These are phyloP conservation scores for Paramuricea clavata DNA, from an alignment of 92 coral and sea anemone genomes.

Conservation along the genomic window DNA sequence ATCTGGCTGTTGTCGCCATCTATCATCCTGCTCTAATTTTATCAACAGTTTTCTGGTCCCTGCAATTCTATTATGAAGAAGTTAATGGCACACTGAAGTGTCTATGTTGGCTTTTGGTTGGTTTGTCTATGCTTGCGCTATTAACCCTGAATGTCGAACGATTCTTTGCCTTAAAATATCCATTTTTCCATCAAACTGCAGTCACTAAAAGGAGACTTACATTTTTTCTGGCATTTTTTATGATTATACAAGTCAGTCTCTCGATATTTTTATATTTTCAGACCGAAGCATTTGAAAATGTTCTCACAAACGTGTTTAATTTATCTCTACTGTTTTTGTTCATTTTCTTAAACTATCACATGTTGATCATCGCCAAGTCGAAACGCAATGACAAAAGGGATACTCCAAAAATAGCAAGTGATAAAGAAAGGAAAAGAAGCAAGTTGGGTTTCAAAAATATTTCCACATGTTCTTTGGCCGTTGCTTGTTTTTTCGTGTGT, in stretches of 20 bases:
- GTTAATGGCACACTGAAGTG: background rate
- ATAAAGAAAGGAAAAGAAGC: background rate
- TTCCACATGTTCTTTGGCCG: background rate
- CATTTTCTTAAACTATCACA: background rate
- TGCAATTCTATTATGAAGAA: too few species aligned
- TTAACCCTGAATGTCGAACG: background rate
- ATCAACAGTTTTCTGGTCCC: background rate
- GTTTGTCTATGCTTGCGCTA: background rate
- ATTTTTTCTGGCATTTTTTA: background rate
- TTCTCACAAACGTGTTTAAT: background rate
- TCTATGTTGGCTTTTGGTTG: background rate
- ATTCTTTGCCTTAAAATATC: background rate
- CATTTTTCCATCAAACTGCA: slow-evolving; percentile 1
- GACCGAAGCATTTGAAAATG: background rate
- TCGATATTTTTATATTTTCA: background rate
- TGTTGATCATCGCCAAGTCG: background rate
- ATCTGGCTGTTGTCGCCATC: background rate
- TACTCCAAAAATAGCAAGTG: background rate
- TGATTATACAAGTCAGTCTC: background rate
- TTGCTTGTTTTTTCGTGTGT: background rate
- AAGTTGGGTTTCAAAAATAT: background rate
- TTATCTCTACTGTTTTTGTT: background rate
- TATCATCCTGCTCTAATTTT: background rate
- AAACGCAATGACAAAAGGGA: background rate
- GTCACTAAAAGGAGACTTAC: background rate